Evolutionary conservation across 2,888 invertebrate genomes (phyloP).

Genomic region (Lampropteryx suffumata): DNA sequence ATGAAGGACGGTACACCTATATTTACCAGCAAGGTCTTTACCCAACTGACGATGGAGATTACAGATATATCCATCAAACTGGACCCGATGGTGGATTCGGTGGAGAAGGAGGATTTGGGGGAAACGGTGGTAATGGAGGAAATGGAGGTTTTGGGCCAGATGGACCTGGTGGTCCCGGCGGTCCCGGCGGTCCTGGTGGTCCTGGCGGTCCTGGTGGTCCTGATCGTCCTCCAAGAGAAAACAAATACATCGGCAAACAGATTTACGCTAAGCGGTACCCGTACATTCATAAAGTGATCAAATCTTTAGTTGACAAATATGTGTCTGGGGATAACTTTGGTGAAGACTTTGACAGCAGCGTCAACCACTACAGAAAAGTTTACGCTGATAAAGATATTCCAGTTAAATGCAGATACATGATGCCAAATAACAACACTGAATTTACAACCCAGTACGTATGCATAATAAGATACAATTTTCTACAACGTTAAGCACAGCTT

Average conservation of each 20-base stretch:
- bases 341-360: conserved; percentile 49
- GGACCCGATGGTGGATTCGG: conserved; percentile 60
- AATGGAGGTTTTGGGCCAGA: conserved; percentile 34
- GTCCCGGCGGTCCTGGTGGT: conserved; percentile 25
- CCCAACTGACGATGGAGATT: conserved; percentile 70
- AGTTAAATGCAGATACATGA: conserved; percentile 63
- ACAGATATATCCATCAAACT: conserved; percentile 73
- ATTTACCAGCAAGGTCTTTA: conserved; percentile 63
- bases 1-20: conserved; percentile 80
- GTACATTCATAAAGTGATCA: conserved; percentile 64
- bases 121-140: conserved; percentile 41
- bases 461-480: too few species aligned
- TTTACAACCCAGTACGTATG: conserved; percentile 65
- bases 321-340: conserved; percentile 59
- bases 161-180: conserved; percentile 32
- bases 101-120: conserved; percentile 48
- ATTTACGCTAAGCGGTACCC: conserved; percentile 68
- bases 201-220: conserved; percentile 37
- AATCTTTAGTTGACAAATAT: conserved; percentile 58
- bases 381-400: conserved; percentile 59
- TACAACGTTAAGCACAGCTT: too few species aligned
- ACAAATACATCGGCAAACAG: conserved; percentile 59
- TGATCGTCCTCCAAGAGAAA: conserved; percentile 40
- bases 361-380: conserved; percentile 54
- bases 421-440: conserved; percentile 52